Evolutionary conservation across 2,888 invertebrate genomes (phyloP).

Genomic region (Folsomia manolachei): DNA sequence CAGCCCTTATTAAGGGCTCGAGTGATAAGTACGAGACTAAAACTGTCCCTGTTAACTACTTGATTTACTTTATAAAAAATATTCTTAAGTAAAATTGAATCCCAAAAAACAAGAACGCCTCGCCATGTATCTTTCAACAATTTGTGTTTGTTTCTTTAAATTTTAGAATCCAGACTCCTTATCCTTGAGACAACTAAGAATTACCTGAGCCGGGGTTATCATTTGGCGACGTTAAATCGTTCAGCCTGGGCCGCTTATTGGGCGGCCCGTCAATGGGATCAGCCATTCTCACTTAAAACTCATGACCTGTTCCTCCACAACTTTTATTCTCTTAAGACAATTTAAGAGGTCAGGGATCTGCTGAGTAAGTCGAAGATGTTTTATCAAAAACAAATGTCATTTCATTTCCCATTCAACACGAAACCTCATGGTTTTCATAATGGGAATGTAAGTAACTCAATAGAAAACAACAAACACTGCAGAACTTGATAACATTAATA

Average conservation of each 20-base stretch:
- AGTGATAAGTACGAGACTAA: too few relatives aligned
- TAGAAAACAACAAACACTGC: not conserved
- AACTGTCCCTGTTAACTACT: too few relatives aligned
- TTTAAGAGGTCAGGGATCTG: too few relatives aligned
- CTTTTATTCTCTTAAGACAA: not conserved
- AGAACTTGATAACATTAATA: not conserved
- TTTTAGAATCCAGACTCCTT: too few relatives aligned
- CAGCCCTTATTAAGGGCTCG: too few relatives aligned
- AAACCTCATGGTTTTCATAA: not conserved
- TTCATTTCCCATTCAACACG: not conserved
- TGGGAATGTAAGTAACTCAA: too few relatives aligned
- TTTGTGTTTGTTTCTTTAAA: too few relatives aligned
- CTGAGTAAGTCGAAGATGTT: not conserved
- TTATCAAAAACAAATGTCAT: not conserved
- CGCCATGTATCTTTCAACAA: too few relatives aligned
- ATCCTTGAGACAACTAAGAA: too few relatives aligned
- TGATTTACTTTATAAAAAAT: too few relatives aligned
- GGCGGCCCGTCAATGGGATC: constrained; percentile 95
- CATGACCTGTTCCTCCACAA: constrained; percentile 14
- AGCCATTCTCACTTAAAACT: constrained; percentile 66
- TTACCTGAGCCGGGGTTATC: constrained; percentile 63
- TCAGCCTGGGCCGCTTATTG: constrained; percentile 90
- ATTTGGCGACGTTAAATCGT: constrained; percentile 77
- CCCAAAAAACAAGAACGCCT: too few relatives aligned
- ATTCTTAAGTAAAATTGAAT: too few relatives aligned